Conservation (phyloP, 1,140 invertebrate genomes). For the Rhynchophorus ferrugineus region DNA sequence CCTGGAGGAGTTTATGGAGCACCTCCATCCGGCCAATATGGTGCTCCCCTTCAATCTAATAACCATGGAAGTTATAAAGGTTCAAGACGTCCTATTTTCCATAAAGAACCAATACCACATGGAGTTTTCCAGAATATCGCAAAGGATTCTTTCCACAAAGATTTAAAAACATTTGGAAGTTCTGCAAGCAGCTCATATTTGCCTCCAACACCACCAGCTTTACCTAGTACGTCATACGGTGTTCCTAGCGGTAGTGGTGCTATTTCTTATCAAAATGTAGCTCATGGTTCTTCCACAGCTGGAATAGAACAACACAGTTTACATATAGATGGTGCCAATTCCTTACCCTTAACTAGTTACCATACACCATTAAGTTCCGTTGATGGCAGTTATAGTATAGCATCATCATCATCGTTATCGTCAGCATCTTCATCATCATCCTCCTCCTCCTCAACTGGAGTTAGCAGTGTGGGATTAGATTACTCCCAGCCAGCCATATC, state of each 20-base stretch:
- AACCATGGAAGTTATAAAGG: constrained; percentile 38
- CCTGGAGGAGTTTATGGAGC: constrained; percentile 49
- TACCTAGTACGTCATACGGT: constrained; percentile 43
- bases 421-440: too few species aligned
- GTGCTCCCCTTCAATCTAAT: constrained; percentile 44
- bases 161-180: constrained; percentile 22
- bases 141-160: constrained; percentile 48
- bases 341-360: constrained; percentile 47
- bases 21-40: constrained; percentile 47
- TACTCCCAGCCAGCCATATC: constrained; percentile 24
- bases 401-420: too few species aligned
- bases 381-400: constrained; percentile 43
- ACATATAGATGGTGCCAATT: constrained; percentile 37
- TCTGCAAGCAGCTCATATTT: constrained; percentile 44
- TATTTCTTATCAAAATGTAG: constrained; percentile 32
- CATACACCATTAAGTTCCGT: constrained; percentile 43
- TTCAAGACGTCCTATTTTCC: constrained; percentile 55
- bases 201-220: constrained; percentile 54
- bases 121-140: constrained; percentile 54
- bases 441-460: constrained; percentile 37
- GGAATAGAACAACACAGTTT: constrained; percentile 19
- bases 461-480: constrained; percentile 24
- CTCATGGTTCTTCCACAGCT: constrained; percentile 28
- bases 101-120: constrained; percentile 59
- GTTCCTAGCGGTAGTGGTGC: constrained; percentile 39